Base-by-base conservation (phyloP, 2,113 vertebrate species). In the Sinosuthora webbiana region DNA sequence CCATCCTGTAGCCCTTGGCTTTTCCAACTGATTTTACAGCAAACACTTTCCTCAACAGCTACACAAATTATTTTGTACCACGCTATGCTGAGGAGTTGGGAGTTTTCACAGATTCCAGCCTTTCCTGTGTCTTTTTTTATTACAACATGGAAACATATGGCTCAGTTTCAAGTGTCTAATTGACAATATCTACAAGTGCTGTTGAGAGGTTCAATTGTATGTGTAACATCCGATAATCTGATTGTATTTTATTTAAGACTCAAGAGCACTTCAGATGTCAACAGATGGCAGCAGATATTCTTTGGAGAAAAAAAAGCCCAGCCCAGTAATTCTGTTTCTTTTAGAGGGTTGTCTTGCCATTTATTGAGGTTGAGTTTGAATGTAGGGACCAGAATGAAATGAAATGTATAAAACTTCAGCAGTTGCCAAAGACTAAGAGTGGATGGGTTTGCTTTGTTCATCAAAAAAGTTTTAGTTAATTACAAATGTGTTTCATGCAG, bases 241-340 rank as follows among this genome's bases (percentile, higher is more conserved):
- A 89, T 76, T 89, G 83, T 73, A 67, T 93, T 96, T 97, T 96
- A 94, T 94, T 96, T 95, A 95, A 94, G 83, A 90, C 69, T 90
- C 75, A 55, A 93, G 94, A 84, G 75, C 84, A 74, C 57, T 90
- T 88, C 78, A 88, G 78, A 96, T 96, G 74, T 96, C 96, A 95
- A 97, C 96, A 97, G 97, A 97, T 96, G 96, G 97, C 96, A 97
- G 93, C 89, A 97, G 89, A 97, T 93, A 94, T 87, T 78, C 89
- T 96, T 94, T 28, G 56, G 65, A 94, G 82, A 31, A 87, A 93
- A 80, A 92, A 59, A 4, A 42, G 3, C 6, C 10, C 44, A 68
- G 53, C 11, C 59, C 7, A 63, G 52, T 45, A 49, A 77, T 65
- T 84, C 15, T 67, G 5, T 35, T 75, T 56, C 16, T 84, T 81